These are phyloP conservation scores for Catocala sponsa DNA, from an alignment of 2,888 invertebrate species.

Conservation along the genomic window DNA sequence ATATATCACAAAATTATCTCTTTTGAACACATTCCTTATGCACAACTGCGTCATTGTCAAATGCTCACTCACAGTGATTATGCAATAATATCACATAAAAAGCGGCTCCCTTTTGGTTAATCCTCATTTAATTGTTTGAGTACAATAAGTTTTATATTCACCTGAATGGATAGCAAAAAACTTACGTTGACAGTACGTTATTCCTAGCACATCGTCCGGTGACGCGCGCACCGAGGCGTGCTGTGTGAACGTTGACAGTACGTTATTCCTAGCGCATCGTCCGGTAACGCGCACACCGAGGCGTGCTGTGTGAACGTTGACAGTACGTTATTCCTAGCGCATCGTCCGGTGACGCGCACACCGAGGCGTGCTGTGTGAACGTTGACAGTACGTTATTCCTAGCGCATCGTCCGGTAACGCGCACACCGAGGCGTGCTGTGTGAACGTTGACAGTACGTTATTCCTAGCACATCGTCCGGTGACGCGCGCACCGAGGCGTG, in stretches of 20 bases:
- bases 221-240: slow-evolving; percentile 29
- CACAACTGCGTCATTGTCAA: slow-evolving; percentile 34
- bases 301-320: slow-evolving; percentile 43
- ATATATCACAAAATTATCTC: slow-evolving; percentile 14
- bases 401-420: slow-evolving; percentile 33
- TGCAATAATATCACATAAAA: slow-evolving; percentile 31
- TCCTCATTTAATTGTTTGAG: slow-evolving; percentile 43
- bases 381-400: slow-evolving; percentile 49
- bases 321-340: slow-evolving; percentile 46
- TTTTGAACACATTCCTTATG: background rate
- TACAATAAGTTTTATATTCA: slow-evolving; percentile 43
- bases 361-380: slow-evolving; percentile 38
- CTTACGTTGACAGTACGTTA: slow-evolving; percentile 47
- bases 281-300: slow-evolving; percentile 27
- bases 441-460: slow-evolving; percentile 47
- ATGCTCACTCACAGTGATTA: slow-evolving; percentile 32
- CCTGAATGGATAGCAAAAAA: slow-evolving; percentile 40
- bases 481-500: slow-evolving; percentile 26
- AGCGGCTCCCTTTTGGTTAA: slow-evolving; percentile 35
- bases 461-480: slow-evolving; percentile 41
- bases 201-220: slow-evolving; percentile 41
- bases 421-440: slow-evolving; percentile 34
- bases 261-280: slow-evolving; percentile 45
- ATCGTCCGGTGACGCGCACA: slow-evolving; percentile 33
- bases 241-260: no score